Evolutionary conservation across 2,797 vertebrate species (phyloP).

Genomic region (Megaceryle alcyon): DNA sequence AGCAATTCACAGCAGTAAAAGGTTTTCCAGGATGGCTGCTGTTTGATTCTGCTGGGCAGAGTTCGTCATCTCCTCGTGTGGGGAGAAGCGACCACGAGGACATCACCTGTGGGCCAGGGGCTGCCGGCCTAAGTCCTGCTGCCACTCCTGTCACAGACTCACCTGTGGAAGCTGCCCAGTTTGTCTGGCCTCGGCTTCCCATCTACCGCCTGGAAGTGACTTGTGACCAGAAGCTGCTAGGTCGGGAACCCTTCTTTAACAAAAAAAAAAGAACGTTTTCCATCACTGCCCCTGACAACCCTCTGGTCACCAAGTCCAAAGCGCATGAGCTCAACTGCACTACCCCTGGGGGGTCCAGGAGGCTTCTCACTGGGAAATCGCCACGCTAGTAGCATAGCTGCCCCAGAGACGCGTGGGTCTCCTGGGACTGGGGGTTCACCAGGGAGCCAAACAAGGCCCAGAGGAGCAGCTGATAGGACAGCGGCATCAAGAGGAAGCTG

Average conservation of each 20-base stretch:
- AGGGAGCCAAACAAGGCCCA: neutral
- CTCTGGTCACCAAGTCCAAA: fast-evolving
- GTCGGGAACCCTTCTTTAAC: neutral
- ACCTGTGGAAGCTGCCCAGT: neutral
- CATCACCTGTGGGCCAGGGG: too few species aligned
- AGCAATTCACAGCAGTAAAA: neutral
- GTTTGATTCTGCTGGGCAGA: neutral
- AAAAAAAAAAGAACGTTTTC: neutral
- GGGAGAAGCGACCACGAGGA: neutral
- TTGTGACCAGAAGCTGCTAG: neutral
- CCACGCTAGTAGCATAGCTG: neutral
- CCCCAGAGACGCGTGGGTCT: fast-evolving
- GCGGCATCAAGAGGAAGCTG: neutral
- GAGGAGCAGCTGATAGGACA: too few species aligned
- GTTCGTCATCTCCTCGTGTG: fast-evolving
- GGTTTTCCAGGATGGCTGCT: neutral
- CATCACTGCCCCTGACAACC: fast-evolving
- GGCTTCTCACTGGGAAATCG: neutral
- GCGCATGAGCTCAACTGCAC: neutral
- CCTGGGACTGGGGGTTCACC: neutral
- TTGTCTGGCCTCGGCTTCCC: neutral
- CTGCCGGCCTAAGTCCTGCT: neutral
- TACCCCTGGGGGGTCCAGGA: neutral
- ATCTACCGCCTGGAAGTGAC: fast-evolving
- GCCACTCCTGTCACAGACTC: neutral